Evolutionary conservation across 1,140 invertebrate species (phyloP).

Genomic region (roundworm (Caenorhabditis elegans)): WBcel235 BX284606.5:7953501-7954000

Average conservation of each 20-base stretch:
- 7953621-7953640: no score
- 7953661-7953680: no score
- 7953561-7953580: no score
- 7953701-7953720: background rate
- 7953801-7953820: background rate
- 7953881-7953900: background rate
- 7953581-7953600: no score
- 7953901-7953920: background rate
- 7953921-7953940: no score
- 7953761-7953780: background rate
- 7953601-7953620: no score
- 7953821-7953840: background rate
- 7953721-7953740: background rate
- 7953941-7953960: background rate
- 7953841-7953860: background rate
- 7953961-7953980: background rate
- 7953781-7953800: background rate
- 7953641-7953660: no score
- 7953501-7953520: no score
- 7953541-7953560: no score
- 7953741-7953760: background rate
- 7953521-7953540: no score
- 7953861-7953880: background rate
- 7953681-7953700: background rate
- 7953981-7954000: background rate